Base-by-base conservation (phyloP, 2,888 invertebrate species). In the Melikaiella ostensackeni region DNA sequence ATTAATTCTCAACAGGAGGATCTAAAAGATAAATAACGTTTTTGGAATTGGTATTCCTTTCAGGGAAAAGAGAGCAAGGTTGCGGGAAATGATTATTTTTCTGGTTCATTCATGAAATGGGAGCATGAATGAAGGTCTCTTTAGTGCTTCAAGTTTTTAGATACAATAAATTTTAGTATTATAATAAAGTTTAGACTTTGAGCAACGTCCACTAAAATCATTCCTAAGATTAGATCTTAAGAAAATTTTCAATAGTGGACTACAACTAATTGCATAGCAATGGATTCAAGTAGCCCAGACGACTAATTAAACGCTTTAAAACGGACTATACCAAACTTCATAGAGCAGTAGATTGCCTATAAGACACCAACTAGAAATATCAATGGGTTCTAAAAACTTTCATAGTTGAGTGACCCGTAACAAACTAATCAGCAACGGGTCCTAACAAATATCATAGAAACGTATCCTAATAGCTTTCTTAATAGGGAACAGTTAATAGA, bases 1-100 rank as follows among this genome's bases (percentile, higher is more conserved):
- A 70, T 70, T 70, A 70, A 70, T 70, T 70, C 27, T 50, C 70
- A 70, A 70, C 50, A 50, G 33, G 70, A 70, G 50, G 70, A 50
- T 70, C 30, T 50, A 7, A 19, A 30, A 46, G 50, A 70, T 70
- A 70, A 70, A 50, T 50, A 30, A 30, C n/a, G 11, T 70, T 9
- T 70, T 70, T n/a, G 30, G 70, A 70, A 70, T 42, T 64, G 42
- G 24, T 42, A 13, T 11, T 42, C 38, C 19, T 64, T 64, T 42
- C 42, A 38, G 42, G 8, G 21, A 42, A 42, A 35, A 24, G 19
- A 42, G 42, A 42, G 35, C 27, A 59, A 59, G 16, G 27, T 59
- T 13, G 24, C 7, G 16, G 13, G 24, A 11, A 11, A 55, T 21
- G 16, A 55, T 55, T 55, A 21, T 55, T 21, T 55, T 55, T 55